Evolutionary conservation across 2,888 invertebrate genomes (phyloP).

Genomic region (Torymus texanus): DNA sequence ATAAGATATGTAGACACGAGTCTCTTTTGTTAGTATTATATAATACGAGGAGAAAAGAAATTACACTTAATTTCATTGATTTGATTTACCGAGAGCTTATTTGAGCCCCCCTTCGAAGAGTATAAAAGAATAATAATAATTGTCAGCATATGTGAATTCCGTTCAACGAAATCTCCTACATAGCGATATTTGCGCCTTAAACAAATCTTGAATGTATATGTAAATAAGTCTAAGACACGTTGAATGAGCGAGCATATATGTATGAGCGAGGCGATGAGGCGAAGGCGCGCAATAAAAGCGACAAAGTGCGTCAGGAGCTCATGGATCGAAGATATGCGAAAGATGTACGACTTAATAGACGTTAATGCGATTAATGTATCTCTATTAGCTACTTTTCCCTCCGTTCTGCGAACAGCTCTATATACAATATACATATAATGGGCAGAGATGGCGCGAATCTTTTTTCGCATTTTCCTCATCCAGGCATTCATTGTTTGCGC

Average conservation of each 20-base stretch:
- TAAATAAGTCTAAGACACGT: conserved; percentile 18
- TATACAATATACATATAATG: no score
- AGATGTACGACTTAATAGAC: conserved; percentile 18
- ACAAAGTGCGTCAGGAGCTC: conserved; percentile 48
- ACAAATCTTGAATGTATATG: conserved; percentile 23
- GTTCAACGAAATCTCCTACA: conserved; percentile 51
- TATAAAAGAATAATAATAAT: conserved; percentile 18
- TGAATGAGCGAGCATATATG: no score
- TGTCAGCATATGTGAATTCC: conserved; percentile 43
- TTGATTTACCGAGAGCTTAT: conserved; percentile 41
- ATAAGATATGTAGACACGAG: conserved; percentile 32
- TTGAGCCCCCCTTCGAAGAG: conserved; percentile 8
- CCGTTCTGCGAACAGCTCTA: conserved; percentile 6
- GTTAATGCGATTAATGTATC: conserved; percentile 19
- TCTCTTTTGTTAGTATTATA: conserved; percentile 46
- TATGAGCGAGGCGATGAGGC: no score
- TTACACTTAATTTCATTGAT: conserved; percentile 49
- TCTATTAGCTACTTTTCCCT: conserved; percentile 20
- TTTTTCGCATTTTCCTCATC: conserved; percentile 8
- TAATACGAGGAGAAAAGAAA: conserved; percentile 14
- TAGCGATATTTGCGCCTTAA: conserved; percentile 40
- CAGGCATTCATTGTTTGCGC: neutral
- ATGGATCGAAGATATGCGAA: conserved; percentile 31
- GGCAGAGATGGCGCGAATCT: no score
- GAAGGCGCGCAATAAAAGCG: conserved; percentile 14